Conservation (phyloP, 2,888 invertebrate species). For the Pteria penguin region DNA sequence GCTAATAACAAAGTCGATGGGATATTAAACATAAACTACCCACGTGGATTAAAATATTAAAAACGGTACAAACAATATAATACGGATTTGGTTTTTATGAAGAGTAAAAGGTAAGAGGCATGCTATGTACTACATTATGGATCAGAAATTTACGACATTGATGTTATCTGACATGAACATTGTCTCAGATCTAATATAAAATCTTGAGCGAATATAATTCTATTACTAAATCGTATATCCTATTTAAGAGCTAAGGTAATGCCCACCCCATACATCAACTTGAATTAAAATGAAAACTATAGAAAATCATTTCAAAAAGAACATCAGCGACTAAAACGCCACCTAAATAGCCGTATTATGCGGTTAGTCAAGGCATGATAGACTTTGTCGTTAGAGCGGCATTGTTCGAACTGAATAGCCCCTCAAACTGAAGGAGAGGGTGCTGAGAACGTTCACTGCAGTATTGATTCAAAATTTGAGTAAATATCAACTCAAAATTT, state of each 20-base stretch:
- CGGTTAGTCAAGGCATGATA: neutral
- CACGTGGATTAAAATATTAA: too few species aligned
- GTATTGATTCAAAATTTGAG: neutral
- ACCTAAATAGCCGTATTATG: constrained; percentile 11
- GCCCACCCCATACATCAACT: neutral
- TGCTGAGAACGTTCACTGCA: neutral
- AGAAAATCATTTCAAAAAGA: constrained; percentile 6
- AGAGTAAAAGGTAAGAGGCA: too few species aligned
- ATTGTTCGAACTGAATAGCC: constrained; percentile 7
- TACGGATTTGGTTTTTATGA: too few species aligned
- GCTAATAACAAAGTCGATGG: too few species aligned
- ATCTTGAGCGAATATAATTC: neutral
- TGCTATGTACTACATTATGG: too few species aligned
- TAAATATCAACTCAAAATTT: constrained; percentile 3
- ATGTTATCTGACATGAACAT: neutral
- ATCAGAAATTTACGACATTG: too few species aligned
- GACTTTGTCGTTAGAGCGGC: constrained; percentile 8
- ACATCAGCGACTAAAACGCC: neutral
- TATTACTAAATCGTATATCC: constrained; percentile 1
- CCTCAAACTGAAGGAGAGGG: neutral
- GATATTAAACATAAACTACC: too few species aligned
- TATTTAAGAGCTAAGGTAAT: neutral
- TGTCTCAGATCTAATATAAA: neutral
- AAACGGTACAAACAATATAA: too few species aligned
- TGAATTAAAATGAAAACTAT: constrained; percentile 4